phyloP scores from a whole-genome alignment of 1,140 invertebrate species.

The Drosophila leontia region DNA sequence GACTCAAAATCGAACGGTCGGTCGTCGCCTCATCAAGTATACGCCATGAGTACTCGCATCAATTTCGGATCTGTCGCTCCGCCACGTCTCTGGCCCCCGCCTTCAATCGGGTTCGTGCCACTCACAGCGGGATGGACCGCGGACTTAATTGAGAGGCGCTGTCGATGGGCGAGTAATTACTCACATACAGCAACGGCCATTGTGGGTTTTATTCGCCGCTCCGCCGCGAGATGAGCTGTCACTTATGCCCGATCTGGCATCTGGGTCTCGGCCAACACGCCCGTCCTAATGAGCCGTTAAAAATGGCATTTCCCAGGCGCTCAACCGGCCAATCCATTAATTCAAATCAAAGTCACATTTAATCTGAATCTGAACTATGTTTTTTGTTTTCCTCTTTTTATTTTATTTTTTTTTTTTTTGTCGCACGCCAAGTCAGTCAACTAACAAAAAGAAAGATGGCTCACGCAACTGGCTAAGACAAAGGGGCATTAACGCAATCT shows the following conservation, averaged over 20 bases:
- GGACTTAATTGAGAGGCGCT: constrained; percentile 67
- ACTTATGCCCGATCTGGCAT: constrained; percentile 43
- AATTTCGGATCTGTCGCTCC: constrained; percentile 17
- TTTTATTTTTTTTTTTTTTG: constrained; percentile 25
- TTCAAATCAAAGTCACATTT: constrained; percentile 69
- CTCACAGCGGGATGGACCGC: constrained; percentile 45
- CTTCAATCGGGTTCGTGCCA: constrained; percentile 36
- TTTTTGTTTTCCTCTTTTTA: constrained; percentile 2
- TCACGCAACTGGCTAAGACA: constrained; percentile 64
- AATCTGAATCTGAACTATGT: constrained; percentile 43
- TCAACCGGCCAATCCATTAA: constrained; percentile 53
- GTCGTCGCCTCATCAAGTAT: constrained; percentile 44
- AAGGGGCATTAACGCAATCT: constrained; percentile 71
- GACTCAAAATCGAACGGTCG: constrained; percentile 49
- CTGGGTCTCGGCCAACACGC: constrained; percentile 68
- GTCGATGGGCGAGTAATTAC: constrained; percentile 65
- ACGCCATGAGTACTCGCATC: constrained; percentile 45
- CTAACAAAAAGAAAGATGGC: constrained; percentile 26
- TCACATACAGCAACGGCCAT: constrained; percentile 41
- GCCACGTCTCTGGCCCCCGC: constrained; percentile 1
- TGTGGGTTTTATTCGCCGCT: constrained; percentile 35
- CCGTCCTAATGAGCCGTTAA: constrained; percentile 58
- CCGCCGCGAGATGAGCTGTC: constrained; percentile 36
- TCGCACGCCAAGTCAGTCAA: constrained; percentile 54
- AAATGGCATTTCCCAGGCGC: constrained; percentile 60